Evolutionary conservation across 1,140 invertebrate species (phyloP).

Genomic region (Pararge aegeria): DNA sequence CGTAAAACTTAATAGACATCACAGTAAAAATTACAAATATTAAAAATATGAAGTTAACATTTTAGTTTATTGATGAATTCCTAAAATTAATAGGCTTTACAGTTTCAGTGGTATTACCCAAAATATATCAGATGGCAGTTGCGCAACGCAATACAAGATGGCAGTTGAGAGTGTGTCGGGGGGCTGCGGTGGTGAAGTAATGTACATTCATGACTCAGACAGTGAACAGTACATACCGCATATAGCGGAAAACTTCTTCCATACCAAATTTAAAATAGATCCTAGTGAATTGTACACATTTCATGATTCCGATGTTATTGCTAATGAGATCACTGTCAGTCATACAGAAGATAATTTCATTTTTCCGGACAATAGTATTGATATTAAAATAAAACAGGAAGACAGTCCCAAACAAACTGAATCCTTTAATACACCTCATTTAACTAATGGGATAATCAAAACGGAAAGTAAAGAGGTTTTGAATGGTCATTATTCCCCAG

Average conservation of each 20-base stretch:
- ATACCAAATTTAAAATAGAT: slow-evolving; percentile 76
- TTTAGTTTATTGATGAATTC: too few species aligned
- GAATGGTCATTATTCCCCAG: slow-evolving; percentile 59
- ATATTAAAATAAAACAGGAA: slow-evolving; percentile 49
- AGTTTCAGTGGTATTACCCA: slow-evolving; percentile 79
- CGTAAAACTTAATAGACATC: too few species aligned
- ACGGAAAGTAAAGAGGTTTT: slow-evolving; percentile 45
- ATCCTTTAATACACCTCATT: slow-evolving; percentile 42
- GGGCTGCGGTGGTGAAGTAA: slow-evolving; percentile 60
- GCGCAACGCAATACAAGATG: slow-evolving; percentile 73
- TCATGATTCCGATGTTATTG: slow-evolving; percentile 74
- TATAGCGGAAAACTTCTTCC: slow-evolving; percentile 69
- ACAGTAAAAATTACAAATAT: too few species aligned
- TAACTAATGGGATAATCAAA: slow-evolving; percentile 60
- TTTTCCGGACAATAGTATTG: slow-evolving; percentile 51
- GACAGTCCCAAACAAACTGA: slow-evolving; percentile 59
- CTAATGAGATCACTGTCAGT: slow-evolving; percentile 69
- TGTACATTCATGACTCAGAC: slow-evolving; percentile 65
- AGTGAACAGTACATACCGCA: slow-evolving; percentile 71
- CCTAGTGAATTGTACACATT: slow-evolving; percentile 72
- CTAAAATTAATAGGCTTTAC: too few species aligned
- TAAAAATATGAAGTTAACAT: too few species aligned
- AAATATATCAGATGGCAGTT: slow-evolving; percentile 73
- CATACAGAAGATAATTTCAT: slow-evolving; percentile 70
- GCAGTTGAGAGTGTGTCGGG: slow-evolving; percentile 66